Base-by-base conservation (phyloP, 1,140 invertebrate genomes). In the Panulirus ornatus region DNA sequence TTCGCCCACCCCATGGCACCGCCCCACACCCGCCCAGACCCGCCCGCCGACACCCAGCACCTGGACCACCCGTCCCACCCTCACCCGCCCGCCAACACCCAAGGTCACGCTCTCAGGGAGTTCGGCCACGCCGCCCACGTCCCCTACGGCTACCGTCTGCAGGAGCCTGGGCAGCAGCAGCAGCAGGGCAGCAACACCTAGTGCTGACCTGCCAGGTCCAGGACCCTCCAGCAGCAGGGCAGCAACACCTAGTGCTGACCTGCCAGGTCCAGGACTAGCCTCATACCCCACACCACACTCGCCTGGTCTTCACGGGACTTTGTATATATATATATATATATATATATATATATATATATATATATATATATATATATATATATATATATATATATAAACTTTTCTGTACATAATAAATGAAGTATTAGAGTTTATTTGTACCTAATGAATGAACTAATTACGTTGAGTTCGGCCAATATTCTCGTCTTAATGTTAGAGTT, bases 1-100 rank as follows among this genome's bases (percentile, higher is more conserved):
- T 90, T 90, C 73, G 66, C 70, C n/a, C 88, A 84, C 79, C 44
- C 88, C n/a, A 19, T 44, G 5, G 51, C 40, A 34, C 47, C 63
- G 73, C 71, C 84, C 27, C 58, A 30, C 16, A 40, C 42, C 84
- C 14, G 30, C 42, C 44, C 44, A 44, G 51, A 42, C 82, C n/a
- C 27, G 6, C 40, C n/a, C 38, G 47, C 66, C 40, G 58, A 42
- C 40, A 36, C 40, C 36, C 82, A 84, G 22, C 82, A 84, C 22
- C 82, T 70, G 11, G 58, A 84, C 16, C 83, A 47, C 84, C 16
- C 14, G 22, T 47, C 44, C 47, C 40, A 27, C 75, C 40, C 75
- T 30, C 27, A 42, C n/a, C 16, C 75, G 0, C 75, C 22, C 40
- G 8, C 73, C 84, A 22, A 14, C 38, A 85, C 40, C 70, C 44